Evolutionary conservation across 2,888 invertebrate species (phyloP).

Genomic region (Tiliacea citrago): DNA sequence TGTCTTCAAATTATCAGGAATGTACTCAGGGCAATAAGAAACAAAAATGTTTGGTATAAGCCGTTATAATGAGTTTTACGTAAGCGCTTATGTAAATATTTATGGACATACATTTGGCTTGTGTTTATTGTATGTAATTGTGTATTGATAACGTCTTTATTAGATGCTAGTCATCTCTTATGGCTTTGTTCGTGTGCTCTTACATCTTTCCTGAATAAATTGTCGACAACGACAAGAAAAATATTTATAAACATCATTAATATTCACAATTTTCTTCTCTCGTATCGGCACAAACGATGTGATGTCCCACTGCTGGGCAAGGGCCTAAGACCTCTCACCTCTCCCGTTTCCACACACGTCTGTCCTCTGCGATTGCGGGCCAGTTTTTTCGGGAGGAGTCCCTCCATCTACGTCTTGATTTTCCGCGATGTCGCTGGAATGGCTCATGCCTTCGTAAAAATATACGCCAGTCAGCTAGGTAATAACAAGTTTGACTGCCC

Average conservation of each 20-base stretch:
- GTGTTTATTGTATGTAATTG: slow-evolving; percentile 26
- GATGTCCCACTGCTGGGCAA: neutral
- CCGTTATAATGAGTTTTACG: slow-evolving; percentile 38
- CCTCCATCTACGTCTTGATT: neutral
- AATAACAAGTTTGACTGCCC: neutral
- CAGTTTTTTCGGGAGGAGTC: neutral
- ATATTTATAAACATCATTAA: neutral
- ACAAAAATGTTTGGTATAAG: slow-evolving; percentile 24
- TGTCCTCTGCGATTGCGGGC: neutral
- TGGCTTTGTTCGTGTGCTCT: slow-evolving; percentile 5
- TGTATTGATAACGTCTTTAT: slow-evolving; percentile 41
- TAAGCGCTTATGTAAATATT: slow-evolving; percentile 49
- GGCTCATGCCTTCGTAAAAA: neutral
- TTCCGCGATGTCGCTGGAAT: neutral
- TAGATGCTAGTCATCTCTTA: slow-evolving; percentile 3
- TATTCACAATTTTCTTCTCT: neutral
- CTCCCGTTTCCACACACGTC: neutral
- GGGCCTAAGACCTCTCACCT: no score
- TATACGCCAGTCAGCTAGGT: neutral
- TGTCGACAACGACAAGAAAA: neutral
- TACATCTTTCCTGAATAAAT: neutral
- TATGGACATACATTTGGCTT: slow-evolving; percentile 47
- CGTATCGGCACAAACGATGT: neutral
- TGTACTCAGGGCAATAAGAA: slow-evolving; percentile 16
- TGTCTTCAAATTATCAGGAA: slow-evolving; percentile 12